A percentile compares a stretch with the other conserved stretches of the same genome.
These are phyloP conservation scores for Elgaria multicarinata DNA, from an alignment of 2,113 vertebrate genomes.

Conservation along the genomic window DNA sequence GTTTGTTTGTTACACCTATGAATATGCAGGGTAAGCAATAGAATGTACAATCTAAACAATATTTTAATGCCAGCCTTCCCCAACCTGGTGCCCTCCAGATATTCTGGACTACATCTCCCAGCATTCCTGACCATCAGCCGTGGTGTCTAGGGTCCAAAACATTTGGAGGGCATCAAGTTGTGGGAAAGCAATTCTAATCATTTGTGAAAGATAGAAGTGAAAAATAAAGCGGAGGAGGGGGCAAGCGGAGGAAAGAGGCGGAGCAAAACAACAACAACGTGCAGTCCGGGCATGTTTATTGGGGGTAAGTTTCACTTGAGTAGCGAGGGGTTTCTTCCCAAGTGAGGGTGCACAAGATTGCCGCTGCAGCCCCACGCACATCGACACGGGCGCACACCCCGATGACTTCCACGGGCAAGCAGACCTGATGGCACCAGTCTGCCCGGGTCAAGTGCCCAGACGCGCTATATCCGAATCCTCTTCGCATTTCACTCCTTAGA, in stretches of 20 bases:
- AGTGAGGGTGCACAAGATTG: background rate
- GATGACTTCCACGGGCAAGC: background rate
- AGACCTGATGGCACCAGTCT: too few species aligned
- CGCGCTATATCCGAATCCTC: too few species aligned
- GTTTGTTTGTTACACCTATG: background rate
- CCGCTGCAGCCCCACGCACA: background rate
- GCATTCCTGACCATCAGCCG: too few species aligned
- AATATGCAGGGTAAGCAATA: background rate
- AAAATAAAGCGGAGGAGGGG: background rate
- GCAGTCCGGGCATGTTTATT: background rate
- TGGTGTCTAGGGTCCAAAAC: too few species aligned
- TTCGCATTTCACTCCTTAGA: background rate
- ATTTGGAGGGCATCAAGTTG: too few species aligned
- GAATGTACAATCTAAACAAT: background rate
- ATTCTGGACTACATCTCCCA: too few species aligned
- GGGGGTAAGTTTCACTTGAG: background rate
- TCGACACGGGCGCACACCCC: background rate
- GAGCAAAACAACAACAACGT: background rate
- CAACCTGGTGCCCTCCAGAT: too few species aligned
- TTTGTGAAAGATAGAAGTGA: background rate
- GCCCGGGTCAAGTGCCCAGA: too few species aligned
- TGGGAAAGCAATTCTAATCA: background rate
- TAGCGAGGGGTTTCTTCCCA: too few species aligned
- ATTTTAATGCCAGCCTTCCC: too few species aligned
- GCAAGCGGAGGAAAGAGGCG: too few species aligned